Base-by-base conservation (phyloP, 1,140 invertebrate genomes). In the Drosophila teissieri region DNA sequence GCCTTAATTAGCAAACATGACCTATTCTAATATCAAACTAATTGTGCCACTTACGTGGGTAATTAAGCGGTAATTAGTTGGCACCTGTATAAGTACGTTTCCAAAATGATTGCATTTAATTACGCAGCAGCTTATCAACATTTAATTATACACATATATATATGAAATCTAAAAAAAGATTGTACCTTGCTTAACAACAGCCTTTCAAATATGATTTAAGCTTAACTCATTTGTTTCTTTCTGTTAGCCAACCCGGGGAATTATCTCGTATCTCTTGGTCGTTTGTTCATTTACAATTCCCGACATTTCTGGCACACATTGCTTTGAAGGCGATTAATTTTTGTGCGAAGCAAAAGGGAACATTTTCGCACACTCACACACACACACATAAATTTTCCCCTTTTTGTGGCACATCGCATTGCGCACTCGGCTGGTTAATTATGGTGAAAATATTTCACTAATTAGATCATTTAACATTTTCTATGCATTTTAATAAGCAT, bases 381-480 rank as follows among this genome's bases (percentile, higher is more conserved):
- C 34, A 36, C 11, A 36, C 11, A 36, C 27, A 8, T 7, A 8
- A 19, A 44, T 44, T 46, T 48, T 15, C 4, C 36, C 36, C 15
- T 7, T 17, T 40, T 42, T 15, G 37, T 6, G 14, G 37, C 14
- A 6, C 22, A 24, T 31, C 14, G 22, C 60, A 31, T n/a, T 10
- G 15, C 22, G 34, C 22, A 19, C 44, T 48, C 58, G n/a, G 63
- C 24, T 70, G 67, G 64, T 40, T 70, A 70, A 70, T 70, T 70
- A 70, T 70, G 68, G 64, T 70, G 68, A 70, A 70, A 70, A 70
- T 70, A 70, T 70, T 70, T 70, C 74, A 77, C 77, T 84, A 85
- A 84, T 84, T 85, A 85, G 77, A 85, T 85, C 67, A 53, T 85
- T 84, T 62, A 64, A 56, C 67, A 77, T 68, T 85, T 84, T 84